Conservation (phyloP, 2,888 invertebrate genomes). For the Anoplius nigerrimus region DNA sequence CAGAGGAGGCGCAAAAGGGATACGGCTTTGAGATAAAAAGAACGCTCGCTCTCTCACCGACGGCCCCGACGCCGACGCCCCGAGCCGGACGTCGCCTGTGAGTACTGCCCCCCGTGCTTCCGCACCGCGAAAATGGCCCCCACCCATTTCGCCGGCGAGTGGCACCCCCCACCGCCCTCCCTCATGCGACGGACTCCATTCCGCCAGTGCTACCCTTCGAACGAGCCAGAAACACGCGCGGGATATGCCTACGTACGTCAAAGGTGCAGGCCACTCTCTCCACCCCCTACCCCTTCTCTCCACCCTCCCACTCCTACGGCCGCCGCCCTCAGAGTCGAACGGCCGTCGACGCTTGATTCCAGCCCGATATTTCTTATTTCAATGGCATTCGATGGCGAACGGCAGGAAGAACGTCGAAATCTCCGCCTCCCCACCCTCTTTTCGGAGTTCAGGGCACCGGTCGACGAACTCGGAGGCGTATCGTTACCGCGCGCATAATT, state of each 20-base stretch:
- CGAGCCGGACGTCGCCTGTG: constrained; percentile 24
- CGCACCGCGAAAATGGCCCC: constrained; percentile 51
- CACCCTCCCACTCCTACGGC: too few relatives aligned
- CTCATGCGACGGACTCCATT: constrained; percentile 10
- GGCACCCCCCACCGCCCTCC: constrained; percentile 8
- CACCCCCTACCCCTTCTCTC: constrained; percentile 2
- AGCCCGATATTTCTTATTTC: too few relatives aligned
- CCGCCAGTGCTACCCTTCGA: constrained; percentile 13
- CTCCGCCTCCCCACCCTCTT: too few relatives aligned
- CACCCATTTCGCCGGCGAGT: constrained; percentile 23
- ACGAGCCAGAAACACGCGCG: constrained; percentile 27
- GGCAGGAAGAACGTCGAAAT: too few relatives aligned
- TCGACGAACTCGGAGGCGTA: too few relatives aligned
- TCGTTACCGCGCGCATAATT: too few relatives aligned
- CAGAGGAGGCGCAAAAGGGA: constrained; percentile 66
- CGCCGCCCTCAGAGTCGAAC: too few relatives aligned
- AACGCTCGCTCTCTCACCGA: constrained; percentile 49
- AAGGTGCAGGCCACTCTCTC: constrained; percentile 26
- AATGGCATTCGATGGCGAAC: too few relatives aligned
- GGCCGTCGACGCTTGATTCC: too few relatives aligned
- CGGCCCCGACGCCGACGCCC: constrained; percentile 43
- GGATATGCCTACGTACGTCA: constrained; percentile 26
- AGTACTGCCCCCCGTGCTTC: constrained; percentile 33
- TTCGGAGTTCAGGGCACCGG: too few relatives aligned
- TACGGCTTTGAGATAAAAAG: constrained; percentile 72